Evolutionary conservation across 2,113 vertebrate genomes (phyloP).

Genomic region (Callospermophilus lateralis): DNA sequence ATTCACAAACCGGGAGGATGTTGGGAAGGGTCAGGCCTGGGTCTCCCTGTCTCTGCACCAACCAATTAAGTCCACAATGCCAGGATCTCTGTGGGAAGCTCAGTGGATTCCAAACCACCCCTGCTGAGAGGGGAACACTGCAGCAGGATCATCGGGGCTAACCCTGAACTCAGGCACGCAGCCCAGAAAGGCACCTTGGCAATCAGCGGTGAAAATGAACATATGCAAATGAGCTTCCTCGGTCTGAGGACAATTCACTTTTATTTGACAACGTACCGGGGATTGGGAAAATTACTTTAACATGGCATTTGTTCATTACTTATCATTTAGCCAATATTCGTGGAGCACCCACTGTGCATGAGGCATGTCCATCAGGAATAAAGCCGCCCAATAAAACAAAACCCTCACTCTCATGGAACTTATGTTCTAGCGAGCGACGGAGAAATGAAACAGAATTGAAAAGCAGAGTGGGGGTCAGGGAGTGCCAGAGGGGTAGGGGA

Average conservation of each 20-base stretch:
- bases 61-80: conserved; percentile 24
- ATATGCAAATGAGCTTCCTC: neutral
- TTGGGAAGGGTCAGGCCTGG: conserved; percentile 33
- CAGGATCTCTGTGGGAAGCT: neutral
- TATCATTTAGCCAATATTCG: conserved; percentile 57
- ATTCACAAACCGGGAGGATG: neutral
- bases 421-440: neutral
- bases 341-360: neutral
- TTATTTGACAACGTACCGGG: conserved; percentile 25
- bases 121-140: neutral
- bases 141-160: neutral
- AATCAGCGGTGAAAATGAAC: neutral
- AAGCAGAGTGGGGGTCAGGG: rapidly evolving
- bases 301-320: conserved; percentile 35
- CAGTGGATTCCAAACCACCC: neutral
- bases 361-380: conserved; percentile 10
- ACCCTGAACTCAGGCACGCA: neutral
- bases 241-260: neutral
- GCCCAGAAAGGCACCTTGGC: neutral
- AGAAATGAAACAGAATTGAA: neutral
- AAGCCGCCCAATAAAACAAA: neutral
- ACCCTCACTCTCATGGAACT: conserved; percentile 11
- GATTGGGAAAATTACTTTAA: conserved; percentile 41
- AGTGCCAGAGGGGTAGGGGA: too few species aligned
- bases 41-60: neutral